Conservation (phyloP, 2,888 invertebrate species). For the Standfussiana lucernea region DNA sequence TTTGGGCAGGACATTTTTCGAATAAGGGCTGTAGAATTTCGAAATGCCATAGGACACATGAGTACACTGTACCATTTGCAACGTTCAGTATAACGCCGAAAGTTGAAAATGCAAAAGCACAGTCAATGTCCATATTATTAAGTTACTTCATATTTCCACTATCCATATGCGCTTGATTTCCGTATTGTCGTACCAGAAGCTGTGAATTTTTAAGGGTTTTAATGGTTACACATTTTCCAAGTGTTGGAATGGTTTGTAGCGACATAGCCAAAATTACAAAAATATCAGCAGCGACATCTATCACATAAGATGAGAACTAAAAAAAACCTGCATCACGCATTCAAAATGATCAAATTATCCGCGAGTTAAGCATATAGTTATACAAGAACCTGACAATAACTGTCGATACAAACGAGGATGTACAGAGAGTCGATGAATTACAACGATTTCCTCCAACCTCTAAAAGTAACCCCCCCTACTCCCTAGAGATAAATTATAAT, state of each 20-base stretch:
- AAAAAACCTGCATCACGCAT: not conserved
- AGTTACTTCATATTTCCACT: not conserved
- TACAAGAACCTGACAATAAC: not conserved
- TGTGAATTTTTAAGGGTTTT: not conserved
- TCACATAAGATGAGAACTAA: not conserved
- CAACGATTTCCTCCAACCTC: not conserved
- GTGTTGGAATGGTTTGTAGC: not conserved
- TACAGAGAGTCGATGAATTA: not conserved
- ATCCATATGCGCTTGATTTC: not conserved
- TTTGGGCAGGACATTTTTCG: constrained; percentile 19
- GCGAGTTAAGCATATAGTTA: not conserved
- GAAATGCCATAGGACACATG: not conserved
- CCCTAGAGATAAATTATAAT: not conserved
- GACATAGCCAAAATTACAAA: not conserved
- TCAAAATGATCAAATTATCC: not conserved
- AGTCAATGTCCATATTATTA: not conserved
- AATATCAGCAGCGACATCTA: not conserved
- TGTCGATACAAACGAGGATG: not conserved
- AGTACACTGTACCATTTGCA: not conserved
- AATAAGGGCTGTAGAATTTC: not conserved
- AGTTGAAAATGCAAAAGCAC: not conserved
- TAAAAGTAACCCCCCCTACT: too few relatives aligned
- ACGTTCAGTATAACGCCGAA: not conserved
- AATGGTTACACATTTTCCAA: not conserved
- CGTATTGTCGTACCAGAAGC: not conserved